Evolutionary conservation across 2,113 vertebrate genomes (phyloP).

Genomic region (Dolichotis patagonum): DNA sequence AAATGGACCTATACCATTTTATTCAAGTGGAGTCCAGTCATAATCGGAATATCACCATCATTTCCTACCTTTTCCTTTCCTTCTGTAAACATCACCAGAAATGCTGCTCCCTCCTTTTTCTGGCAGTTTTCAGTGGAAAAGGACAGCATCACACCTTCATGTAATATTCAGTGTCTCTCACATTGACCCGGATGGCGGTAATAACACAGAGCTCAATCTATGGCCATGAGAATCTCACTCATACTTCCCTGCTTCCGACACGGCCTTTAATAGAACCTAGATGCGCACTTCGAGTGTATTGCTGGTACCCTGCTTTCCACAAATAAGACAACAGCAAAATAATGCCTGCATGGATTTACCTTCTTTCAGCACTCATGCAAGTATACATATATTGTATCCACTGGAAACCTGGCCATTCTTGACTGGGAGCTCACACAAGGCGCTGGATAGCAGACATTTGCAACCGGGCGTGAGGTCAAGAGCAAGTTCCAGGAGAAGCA

Average conservation of each 20-base stretch:
- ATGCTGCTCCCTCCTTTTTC: not conserved
- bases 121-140: not conserved
- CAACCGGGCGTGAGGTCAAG: slow-evolving; percentile 75
- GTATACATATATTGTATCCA: not conserved
- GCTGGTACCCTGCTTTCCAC: not conserved
- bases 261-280: not conserved
- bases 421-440: not conserved
- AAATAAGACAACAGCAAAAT: not conserved
- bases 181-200: not conserved
- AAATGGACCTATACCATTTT: not conserved
- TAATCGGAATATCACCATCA: not conserved
- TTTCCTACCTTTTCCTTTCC: not conserved
- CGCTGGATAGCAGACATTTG: slow-evolving; percentile 42
- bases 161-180: not conserved
- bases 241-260: not conserved
- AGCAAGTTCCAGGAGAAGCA: slow-evolving; percentile 82
- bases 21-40: slow-evolving; percentile 30
- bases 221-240: not conserved
- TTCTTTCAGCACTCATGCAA: not conserved
- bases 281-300: not conserved
- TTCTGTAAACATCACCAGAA: not conserved
- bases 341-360: not conserved
- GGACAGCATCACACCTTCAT: not conserved
- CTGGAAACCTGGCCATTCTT: not conserved
- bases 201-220: not conserved